Evolutionary conservation across 1,140 invertebrate genomes (phyloP).

Genomic region (Drosophila tsacasi): DNA sequence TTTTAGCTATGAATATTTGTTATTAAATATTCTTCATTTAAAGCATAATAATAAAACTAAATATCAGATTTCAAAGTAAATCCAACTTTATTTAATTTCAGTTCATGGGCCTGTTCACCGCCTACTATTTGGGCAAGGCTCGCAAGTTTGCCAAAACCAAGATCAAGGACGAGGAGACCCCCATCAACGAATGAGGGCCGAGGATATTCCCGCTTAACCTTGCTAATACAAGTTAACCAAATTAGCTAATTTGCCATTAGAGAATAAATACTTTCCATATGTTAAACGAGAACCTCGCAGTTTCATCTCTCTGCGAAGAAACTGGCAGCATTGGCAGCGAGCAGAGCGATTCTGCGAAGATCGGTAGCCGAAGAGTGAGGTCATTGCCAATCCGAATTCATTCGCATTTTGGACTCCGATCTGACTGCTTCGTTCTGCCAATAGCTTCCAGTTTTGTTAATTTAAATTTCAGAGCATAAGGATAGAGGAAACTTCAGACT

Average conservation of each 20-base stretch:
- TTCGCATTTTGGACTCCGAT: slow-evolving; percentile 29
- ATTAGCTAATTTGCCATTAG: slow-evolving; percentile 56
- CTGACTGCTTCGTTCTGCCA: slow-evolving; percentile 27
- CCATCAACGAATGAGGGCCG: slow-evolving; percentile 60
- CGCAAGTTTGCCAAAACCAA: slow-evolving; percentile 65
- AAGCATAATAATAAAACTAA: too few species aligned
- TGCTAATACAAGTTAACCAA: slow-evolving; percentile 41
- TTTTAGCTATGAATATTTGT: too few species aligned
- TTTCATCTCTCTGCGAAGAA: slow-evolving; percentile 20
- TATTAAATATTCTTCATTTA: too few species aligned
- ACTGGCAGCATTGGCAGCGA: slow-evolving; percentile 50
- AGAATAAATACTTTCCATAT: slow-evolving; percentile 59
- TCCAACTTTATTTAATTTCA: slow-evolving; percentile 12
- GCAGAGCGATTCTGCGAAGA: slow-evolving; percentile 7
- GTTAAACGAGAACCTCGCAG: slow-evolving; percentile 10
- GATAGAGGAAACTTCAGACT: background rate
- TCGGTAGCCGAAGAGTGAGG: slow-evolving; percentile 12
- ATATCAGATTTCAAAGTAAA: too few species aligned
- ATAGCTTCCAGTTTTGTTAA: background rate
- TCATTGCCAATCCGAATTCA: slow-evolving; percentile 27
- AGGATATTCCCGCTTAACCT: slow-evolving; percentile 2
- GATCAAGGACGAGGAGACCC: slow-evolving; percentile 69
- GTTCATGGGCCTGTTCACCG: slow-evolving; percentile 58
- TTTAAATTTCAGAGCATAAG: slow-evolving; percentile 7
- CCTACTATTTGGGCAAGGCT: slow-evolving; percentile 66